Percentiles rank a stretch among this genome's conserved stretches.
These are phyloP conservation scores for Drosophila colorata DNA, from an alignment of 2,888 invertebrate species.

Conservation along the genomic window DNA sequence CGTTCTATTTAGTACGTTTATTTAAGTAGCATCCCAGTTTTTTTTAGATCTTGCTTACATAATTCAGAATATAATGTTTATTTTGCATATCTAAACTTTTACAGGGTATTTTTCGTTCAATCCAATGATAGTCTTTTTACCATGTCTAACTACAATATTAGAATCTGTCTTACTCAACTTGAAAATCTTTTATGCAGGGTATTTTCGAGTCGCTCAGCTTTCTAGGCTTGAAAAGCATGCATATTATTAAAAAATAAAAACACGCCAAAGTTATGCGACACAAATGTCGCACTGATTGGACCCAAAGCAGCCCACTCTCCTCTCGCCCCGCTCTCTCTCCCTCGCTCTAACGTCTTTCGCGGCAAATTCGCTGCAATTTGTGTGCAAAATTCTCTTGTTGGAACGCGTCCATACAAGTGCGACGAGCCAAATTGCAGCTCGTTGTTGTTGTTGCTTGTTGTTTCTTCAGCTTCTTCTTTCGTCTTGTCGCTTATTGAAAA, in stretches of 20 bases:
- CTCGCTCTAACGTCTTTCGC: not conserved
- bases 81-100: too few relatives aligned
- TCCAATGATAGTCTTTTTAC: too few relatives aligned
- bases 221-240: slow-evolving; percentile 13
- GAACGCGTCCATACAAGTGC: slow-evolving; percentile 68
- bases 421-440: slow-evolving; percentile 38
- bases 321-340: not conserved
- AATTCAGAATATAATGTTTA: too few relatives aligned
- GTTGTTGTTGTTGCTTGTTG: slow-evolving; percentile 15
- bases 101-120: not conserved
- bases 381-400: slow-evolving; percentile 56
- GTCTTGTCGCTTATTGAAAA: slow-evolving; percentile 41
- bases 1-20: too few relatives aligned
- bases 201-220: not conserved
- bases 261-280: slow-evolving; percentile 69
- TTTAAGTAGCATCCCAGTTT: too few relatives aligned
- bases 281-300: slow-evolving; percentile 67
- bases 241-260: slow-evolving; percentile 54
- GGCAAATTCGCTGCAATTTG: slow-evolving; percentile 38
- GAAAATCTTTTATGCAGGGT: slow-evolving; percentile 7
- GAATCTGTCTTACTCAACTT: not conserved
- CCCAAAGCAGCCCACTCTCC: slow-evolving; percentile 2
- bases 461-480: not conserved
- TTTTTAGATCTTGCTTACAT: too few relatives aligned
- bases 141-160: not conserved